phyloP scores from a whole-genome alignment of 1,140 invertebrate species.

The Drosophila paulistorum region DNA sequence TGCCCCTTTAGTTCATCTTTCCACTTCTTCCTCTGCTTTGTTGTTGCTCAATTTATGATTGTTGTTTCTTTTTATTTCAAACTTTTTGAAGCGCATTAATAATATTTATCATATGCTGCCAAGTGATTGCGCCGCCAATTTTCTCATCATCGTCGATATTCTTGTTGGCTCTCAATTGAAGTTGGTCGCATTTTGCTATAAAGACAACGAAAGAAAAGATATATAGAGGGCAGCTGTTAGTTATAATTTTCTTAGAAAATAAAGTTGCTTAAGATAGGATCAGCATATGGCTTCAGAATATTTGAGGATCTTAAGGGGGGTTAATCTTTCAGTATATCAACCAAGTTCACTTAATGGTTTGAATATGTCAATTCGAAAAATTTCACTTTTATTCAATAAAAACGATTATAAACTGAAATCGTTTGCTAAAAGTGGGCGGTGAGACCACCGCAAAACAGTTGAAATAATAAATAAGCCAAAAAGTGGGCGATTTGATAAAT shows the following conservation, averaged over 20 bases:
- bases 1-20: constrained; percentile 23
- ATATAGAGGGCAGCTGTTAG: background rate
- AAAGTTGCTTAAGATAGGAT: background rate
- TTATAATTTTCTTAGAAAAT: background rate
- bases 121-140: constrained; percentile 6
- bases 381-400: background rate
- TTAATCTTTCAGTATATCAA: background rate
- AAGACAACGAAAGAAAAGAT: background rate
- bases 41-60: constrained; percentile 8
- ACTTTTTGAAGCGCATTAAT: constrained; percentile 3
- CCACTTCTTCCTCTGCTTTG: background rate
- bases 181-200: constrained; percentile 7
- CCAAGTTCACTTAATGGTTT: background rate
- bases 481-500: constrained; percentile 47
- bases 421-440: constrained; percentile 13
- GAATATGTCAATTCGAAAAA: background rate
- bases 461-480: constrained; percentile 6
- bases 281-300: background rate
- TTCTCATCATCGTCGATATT: background rate
- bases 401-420: background rate
- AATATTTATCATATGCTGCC: constrained; percentile 13
- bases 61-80: background rate
- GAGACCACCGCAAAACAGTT: background rate
- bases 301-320: background rate
- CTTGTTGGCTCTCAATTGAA: constrained; percentile 5